phyloP scores from a whole-genome alignment of 1,140 invertebrate genomes.

The Drosophila ogumai region DNA sequence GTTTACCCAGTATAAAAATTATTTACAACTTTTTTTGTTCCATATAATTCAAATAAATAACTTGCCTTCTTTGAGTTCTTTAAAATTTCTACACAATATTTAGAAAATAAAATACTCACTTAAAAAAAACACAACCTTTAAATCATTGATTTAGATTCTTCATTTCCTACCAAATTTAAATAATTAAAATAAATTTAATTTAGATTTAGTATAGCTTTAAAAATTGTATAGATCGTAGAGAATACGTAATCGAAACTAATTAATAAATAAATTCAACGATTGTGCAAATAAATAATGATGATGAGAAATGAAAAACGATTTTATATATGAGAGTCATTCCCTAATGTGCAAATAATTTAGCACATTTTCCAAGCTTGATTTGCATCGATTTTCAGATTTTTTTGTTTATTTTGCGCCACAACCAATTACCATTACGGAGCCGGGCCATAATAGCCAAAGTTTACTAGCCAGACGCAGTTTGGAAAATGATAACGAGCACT shows the following conservation, averaged over 20 bases:
- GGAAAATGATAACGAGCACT: constrained; percentile 59
- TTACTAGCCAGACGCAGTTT: constrained; percentile 43
- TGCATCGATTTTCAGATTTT: constrained; percentile 39
- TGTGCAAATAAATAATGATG: constrained; percentile 56
- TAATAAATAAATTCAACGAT: constrained; percentile 36
- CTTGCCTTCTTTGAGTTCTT: not conserved
- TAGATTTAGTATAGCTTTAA: constrained; percentile 28
- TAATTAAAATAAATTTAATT: not conserved
- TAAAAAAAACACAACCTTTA: not conserved
- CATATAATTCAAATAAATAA: not conserved
- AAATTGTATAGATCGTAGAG: constrained; percentile 31
- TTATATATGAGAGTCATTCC: not conserved
- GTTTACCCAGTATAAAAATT: not conserved
- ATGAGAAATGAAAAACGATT: constrained; percentile 29
- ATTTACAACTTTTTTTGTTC: not conserved
- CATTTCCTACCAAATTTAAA: not conserved
- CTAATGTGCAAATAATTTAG: constrained; percentile 28
- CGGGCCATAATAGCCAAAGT: constrained; percentile 44
- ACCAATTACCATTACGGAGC: constrained; percentile 27
- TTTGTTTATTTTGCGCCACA: constrained; percentile 10
- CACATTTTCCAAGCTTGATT: constrained; percentile 14
- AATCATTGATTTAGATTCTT: not conserved
- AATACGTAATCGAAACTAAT: constrained; percentile 46
- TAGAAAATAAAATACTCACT: not conserved
- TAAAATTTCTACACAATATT: not conserved